Percentiles rank a stretch among this genome's conserved stretches.
Conservation (phyloP, 2,797 vertebrate genomes). For the Hapalemur alaotrensis region DNA sequence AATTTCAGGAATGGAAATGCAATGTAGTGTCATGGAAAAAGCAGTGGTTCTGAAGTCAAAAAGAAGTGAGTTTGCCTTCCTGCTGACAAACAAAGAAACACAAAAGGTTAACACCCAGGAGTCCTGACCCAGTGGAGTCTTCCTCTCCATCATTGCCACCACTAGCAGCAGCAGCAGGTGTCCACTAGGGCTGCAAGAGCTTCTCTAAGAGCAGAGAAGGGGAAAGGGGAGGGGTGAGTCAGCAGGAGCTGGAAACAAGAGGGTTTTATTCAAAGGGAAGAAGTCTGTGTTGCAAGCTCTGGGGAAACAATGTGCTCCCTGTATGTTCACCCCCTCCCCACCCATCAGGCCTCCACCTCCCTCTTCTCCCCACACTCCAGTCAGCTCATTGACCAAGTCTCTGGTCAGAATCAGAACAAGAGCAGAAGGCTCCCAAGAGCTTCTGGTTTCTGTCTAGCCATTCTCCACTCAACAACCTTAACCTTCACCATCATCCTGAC, state of each 20-base stretch:
- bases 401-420: slow-evolving; percentile 30
- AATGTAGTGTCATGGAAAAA: not conserved
- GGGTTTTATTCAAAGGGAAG: slow-evolving; percentile 65
- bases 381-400: slow-evolving; percentile 58
- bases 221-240: slow-evolving; percentile 40
- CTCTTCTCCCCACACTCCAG: slow-evolving; percentile 8
- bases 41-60: not conserved
- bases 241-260: slow-evolving; percentile 66
- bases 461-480: not conserved
- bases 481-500: slow-evolving; percentile 19
- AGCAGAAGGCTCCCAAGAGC: not conserved
- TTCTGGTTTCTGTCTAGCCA: slow-evolving; percentile 16
- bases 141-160: not conserved
- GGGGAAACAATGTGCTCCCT: slow-evolving; percentile 69
- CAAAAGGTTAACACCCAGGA: not conserved
- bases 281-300: slow-evolving; percentile 66
- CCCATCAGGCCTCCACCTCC: not conserved
- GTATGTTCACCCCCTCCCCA: slow-evolving; percentile 50
- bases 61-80: slow-evolving; percentile 8
- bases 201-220: not conserved
- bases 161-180: not conserved
- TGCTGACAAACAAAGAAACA: not conserved
- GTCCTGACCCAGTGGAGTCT: not conserved
- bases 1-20: not conserved
- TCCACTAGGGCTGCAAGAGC: not conserved